Evolutionary conservation across 2,797 vertebrate genomes (phyloP).

Genomic region (Hydrophis major): DNA sequence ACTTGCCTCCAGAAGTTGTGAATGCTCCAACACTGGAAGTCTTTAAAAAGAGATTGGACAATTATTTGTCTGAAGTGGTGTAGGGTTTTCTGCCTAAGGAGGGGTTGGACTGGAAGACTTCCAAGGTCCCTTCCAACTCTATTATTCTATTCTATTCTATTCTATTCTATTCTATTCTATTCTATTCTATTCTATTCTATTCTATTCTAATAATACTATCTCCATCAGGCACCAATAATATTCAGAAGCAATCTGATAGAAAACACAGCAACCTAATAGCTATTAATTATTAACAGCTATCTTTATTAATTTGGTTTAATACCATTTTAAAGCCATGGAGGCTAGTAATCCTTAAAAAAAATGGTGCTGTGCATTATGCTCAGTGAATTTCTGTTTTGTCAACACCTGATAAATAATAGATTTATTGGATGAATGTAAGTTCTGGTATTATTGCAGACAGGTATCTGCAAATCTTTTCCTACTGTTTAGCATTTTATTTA

Average conservation of each 20-base stretch:
- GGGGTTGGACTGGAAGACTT: no score
- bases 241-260: neutral
- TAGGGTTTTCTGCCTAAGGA: no score
- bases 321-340: neutral
- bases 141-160: no score
- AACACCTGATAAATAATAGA: neutral
- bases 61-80: no score
- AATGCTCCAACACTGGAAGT: no score
- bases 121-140: no score
- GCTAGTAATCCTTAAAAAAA: neutral
- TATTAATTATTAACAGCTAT: neutral
- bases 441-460: neutral
- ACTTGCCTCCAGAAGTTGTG: no score
- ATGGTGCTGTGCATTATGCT: neutral
- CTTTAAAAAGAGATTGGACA: no score
- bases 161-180: no score
- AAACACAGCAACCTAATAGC: neutral
- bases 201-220: neutral
- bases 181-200: no score
- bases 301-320: neutral
- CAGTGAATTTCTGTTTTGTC: neutral
- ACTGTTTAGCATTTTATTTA: neutral
- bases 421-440: neutral
- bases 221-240: neutral
- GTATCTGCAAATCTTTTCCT: neutral